Evolutionary conservation across 1,140 invertebrate species (phyloP), one percentile per base, ranked within the genome.

Genomic region (Monochamus saltuarius): DNA sequence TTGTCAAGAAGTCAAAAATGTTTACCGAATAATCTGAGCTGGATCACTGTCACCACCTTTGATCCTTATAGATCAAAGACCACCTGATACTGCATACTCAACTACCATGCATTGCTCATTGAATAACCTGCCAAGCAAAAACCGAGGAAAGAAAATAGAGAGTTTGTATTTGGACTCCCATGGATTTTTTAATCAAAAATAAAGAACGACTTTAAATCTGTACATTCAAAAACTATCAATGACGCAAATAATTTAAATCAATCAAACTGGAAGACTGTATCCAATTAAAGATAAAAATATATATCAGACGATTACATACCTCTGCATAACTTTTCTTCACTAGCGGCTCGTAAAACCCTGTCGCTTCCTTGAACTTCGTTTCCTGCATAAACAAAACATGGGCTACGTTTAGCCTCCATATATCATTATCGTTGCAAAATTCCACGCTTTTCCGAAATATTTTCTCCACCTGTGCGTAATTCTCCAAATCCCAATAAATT

Each of bases 321-420:
- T 97, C 95, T 61, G 97, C 93, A 70, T 94, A 95, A 80, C 94
- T 91, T 75, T 97, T 97, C 67, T 97, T 95, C 0, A 99, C 95
- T 52, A 99, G 94, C 2, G 96, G 94, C 74, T 99, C 97, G 78
- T 99, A 99, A 80, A 99, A 99, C 40, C 92, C 94, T 2, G 94
- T 92, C 0, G 97, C 94, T 80, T 99, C 96, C 75, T 97, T 97
- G 74, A 97, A 99, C 77, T 99, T 99, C 73, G 93, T 96, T 76
- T 97, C 96, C 77, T 97, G 96, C 97, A 99, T 99, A 75, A 99
- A 99, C 4, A 99, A 80, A 2, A 98, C 97, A 75, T 99, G 97
- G 0, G 97, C 97, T 0, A 99, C 95, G 75, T 99, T 99, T 6
- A 99, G 79, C 65, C 95, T 90, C 97, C 97, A 99, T 1, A 90